These are phyloP conservation scores for Heliconius himera DNA, from an alignment of 1,140 invertebrate genomes.

Conservation along the genomic window DNA sequence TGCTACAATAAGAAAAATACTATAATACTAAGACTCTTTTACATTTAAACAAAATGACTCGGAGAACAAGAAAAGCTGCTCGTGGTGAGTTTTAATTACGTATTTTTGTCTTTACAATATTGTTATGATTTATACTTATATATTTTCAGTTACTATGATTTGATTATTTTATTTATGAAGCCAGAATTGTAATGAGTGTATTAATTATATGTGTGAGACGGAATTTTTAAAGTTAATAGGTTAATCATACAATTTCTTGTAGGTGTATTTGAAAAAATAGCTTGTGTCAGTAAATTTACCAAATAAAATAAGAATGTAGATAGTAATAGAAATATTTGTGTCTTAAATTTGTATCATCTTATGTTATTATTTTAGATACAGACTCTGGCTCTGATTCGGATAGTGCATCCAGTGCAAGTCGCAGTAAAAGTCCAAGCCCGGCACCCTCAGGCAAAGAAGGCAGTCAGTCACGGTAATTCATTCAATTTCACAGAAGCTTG, in stretches of 20 bases:
- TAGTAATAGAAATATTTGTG: neutral
- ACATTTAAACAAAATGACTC: slow-evolving; percentile 41
- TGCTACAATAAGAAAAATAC: neutral
- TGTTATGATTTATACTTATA: neutral
- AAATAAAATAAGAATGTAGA: neutral
- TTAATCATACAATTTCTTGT: neutral
- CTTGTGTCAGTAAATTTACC: neutral
- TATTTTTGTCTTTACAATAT: slow-evolving; percentile 15
- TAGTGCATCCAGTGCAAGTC: slow-evolving; percentile 79
- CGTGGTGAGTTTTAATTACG: slow-evolving; percentile 35
- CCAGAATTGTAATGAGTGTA: neutral
- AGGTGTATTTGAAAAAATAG: neutral
- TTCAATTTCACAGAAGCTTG: too few species aligned
- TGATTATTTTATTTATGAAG: neutral
- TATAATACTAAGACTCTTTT: neutral
- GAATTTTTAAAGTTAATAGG: neutral
- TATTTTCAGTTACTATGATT: neutral
- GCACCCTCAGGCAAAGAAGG: slow-evolving; percentile 65
- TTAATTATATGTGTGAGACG: neutral
- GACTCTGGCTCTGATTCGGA: slow-evolving; percentile 80
- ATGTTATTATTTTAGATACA: slow-evolving; percentile 51
- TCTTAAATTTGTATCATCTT: too few species aligned
- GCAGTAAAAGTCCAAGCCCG: slow-evolving; percentile 79
- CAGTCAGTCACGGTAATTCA: slow-evolving; percentile 62
- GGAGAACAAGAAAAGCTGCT: slow-evolving; percentile 35